Conservation (phyloP, 2,797 vertebrate genomes). For the Pogoniulus pusillus region DNA sequence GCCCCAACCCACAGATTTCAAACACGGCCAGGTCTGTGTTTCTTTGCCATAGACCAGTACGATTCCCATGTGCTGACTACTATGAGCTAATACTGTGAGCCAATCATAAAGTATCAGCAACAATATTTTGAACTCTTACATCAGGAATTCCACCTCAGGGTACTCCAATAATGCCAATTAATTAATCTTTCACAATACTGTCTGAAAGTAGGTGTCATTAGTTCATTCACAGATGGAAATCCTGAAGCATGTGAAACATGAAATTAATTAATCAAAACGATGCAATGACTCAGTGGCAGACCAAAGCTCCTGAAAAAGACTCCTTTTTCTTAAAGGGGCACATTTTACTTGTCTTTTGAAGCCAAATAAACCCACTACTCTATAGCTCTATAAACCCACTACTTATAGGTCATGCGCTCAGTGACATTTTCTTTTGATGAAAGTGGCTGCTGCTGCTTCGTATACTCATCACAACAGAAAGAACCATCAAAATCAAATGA, state of each 20-base stretch:
- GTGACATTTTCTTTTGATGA: conserved; percentile 29
- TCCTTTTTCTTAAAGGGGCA: background rate
- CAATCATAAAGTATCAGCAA: conserved; percentile 17
- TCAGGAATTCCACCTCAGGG: conserved; percentile 47
- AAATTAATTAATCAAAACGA: conserved; percentile 33
- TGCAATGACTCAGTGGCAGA: conserved; percentile 26
- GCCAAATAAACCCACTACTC: conserved; percentile 21
- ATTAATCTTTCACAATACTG: conserved; percentile 44
- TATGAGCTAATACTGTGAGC: background rate
- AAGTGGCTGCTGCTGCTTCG: conserved; percentile 9
- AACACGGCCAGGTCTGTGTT: background rate
- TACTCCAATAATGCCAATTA: conserved; percentile 54
- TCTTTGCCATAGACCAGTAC: background rate
- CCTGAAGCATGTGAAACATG: conserved; percentile 12
- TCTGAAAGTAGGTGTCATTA: conserved; percentile 34
- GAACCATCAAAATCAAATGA: conserved; percentile 31
- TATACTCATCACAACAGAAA: conserved; percentile 19
- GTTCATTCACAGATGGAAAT: conserved; percentile 53
- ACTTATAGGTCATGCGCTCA: background rate
- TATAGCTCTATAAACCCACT: conserved; percentile 12
- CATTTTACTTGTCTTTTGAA: conserved; percentile 35
- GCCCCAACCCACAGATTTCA: background rate
- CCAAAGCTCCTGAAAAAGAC: background rate
- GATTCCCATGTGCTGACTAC: background rate
- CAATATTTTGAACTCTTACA: conserved; percentile 34